These are phyloP conservation scores for Polietes domitor DNA, from an alignment of 2,888 invertebrate genomes.

Conservation along the genomic window DNA sequence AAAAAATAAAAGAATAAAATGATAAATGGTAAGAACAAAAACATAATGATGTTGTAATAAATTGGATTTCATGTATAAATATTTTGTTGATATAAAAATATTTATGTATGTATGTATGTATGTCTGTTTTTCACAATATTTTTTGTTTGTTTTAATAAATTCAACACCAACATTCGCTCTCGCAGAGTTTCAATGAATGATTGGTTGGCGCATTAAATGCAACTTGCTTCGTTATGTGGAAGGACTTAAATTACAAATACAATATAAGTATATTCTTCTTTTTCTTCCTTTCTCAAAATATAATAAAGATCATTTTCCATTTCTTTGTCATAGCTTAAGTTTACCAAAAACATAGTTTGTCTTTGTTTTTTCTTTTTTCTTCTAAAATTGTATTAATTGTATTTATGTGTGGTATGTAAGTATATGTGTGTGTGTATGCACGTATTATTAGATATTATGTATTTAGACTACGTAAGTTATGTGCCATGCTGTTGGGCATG, in stretches of 20 bases:
- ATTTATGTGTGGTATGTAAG: background rate
- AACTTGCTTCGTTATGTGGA: slow-evolving; percentile 76
- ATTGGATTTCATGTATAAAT: slow-evolving; percentile 42
- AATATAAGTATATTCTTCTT: slow-evolving; percentile 27
- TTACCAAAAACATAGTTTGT: slow-evolving; percentile 29
- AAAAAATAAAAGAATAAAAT: slow-evolving; percentile 19
- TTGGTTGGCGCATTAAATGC: slow-evolving; percentile 76
- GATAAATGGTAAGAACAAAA: slow-evolving; percentile 2
- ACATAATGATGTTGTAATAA: slow-evolving; percentile 7
- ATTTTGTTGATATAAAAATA: slow-evolving; percentile 52
- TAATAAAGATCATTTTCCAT: slow-evolving; percentile 39
- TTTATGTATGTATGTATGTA: slow-evolving; percentile 41
- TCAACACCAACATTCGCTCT: slow-evolving; percentile 68
- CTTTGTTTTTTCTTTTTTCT: background rate
- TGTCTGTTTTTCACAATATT: background rate
- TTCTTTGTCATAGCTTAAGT: slow-evolving; percentile 16
- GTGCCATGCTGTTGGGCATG: background rate
- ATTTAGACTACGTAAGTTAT: slow-evolving; percentile 24
- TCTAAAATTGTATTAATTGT: background rate
- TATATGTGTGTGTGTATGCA: slow-evolving; percentile 50
- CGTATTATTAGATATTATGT: slow-evolving; percentile 21
- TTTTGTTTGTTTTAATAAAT: slow-evolving; percentile 59
- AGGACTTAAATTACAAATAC: slow-evolving; percentile 71
- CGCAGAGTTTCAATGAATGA: slow-evolving; percentile 69
- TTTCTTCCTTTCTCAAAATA: slow-evolving; percentile 52